Evolutionary conservation across 1,140 invertebrate species (phyloP).

Genomic region (Lamellibrachia luymesi): DNA sequence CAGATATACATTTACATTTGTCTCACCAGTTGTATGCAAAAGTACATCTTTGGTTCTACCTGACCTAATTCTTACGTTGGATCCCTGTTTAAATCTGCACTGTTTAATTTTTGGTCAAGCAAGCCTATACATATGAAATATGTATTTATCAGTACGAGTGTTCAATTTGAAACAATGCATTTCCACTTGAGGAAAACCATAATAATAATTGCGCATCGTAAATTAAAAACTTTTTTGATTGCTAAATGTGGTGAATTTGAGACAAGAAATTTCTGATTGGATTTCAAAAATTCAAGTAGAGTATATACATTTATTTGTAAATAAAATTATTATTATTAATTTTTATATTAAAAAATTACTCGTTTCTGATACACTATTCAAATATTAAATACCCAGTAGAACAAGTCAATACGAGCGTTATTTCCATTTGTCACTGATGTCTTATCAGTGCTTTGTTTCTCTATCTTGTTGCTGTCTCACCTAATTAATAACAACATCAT

Average conservation of each 20-base stretch:
- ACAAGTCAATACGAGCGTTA: not conserved
- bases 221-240: no score
- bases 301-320: not conserved
- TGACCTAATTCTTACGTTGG: not conserved
- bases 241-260: not conserved
- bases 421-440: not conserved
- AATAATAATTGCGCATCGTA: no score
- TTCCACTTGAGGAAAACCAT: no score
- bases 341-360: not conserved
- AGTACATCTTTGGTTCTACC: not conserved
- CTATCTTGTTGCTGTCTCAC: not conserved
- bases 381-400: not conserved
- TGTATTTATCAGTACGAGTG: no score
- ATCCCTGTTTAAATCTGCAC: not conserved
- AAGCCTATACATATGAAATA: no score
- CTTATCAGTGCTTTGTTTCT: not conserved
- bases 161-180: no score
- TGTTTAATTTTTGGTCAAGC: no score
- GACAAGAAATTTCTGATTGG: not conserved
- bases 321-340: not conserved
- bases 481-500: not conserved
- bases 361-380: not conserved
- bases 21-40: not conserved
- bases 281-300: no score
- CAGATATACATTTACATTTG: not conserved